Evolutionary conservation across 2,888 invertebrate species (phyloP).

Genomic region (Scelioninae gen. 2): DNA sequence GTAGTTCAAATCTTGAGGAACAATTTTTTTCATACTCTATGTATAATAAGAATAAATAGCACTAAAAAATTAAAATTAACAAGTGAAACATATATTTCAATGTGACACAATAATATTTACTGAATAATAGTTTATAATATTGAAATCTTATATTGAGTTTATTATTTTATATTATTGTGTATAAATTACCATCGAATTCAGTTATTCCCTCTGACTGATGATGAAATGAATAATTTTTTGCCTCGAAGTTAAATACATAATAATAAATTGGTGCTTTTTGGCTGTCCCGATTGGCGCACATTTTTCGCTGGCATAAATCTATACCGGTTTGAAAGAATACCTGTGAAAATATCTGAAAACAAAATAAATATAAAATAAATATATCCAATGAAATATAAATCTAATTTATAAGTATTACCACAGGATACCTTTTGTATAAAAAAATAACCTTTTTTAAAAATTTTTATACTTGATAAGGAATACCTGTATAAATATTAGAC

Average conservation of each 20-base stretch:
- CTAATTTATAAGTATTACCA: not conserved
- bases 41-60: no score
- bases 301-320: slow-evolving; percentile 35
- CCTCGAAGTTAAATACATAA: slow-evolving; percentile 38
- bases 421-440: no score
- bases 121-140: no score
- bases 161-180: no score
- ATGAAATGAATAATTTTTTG: slow-evolving; percentile 44
- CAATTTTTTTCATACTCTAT: slow-evolving; percentile 1
- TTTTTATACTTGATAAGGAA: no score
- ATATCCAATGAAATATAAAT: not conserved
- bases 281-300: slow-evolving; percentile 25
- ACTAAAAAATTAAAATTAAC: no score
- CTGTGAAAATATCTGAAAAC: slow-evolving; percentile 35
- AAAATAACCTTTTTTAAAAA: no score
- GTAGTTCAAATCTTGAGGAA: no score
- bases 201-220: slow-evolving; percentile 24
- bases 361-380: not conserved
- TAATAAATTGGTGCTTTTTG: slow-evolving; percentile 33
- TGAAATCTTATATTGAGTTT: no score
- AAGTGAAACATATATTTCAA: no score
- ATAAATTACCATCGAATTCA: slow-evolving; percentile 31
- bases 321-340: slow-evolving; percentile 30
- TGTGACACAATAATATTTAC: no score
- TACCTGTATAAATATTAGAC: no score